Percentiles rank a stretch among this genome's conserved stretches.
Conservation (phyloP, 2,113 vertebrate genomes). For the Lophura nycthemera region DNA sequence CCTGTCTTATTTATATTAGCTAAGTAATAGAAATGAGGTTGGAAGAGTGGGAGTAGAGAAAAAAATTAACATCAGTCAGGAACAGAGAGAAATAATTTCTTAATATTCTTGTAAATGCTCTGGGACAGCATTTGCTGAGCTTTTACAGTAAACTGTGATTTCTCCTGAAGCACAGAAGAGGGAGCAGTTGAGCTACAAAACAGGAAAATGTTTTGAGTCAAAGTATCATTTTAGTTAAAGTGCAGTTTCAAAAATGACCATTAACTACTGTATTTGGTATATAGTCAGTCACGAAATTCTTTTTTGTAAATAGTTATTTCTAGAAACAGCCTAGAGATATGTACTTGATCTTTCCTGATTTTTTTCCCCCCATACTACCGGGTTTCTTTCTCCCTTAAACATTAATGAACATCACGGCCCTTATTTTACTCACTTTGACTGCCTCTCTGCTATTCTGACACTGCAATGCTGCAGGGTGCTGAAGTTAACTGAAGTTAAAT, state of each 20-base stretch:
- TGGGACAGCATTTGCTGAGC: neutral
- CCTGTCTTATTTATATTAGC: too few relatives aligned
- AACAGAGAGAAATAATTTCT: neutral
- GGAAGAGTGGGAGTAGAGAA: neutral
- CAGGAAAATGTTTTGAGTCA: fast-evolving
- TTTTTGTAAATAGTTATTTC: neutral
- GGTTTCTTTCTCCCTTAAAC: neutral
- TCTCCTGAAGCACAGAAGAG: neutral
- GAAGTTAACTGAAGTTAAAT: neutral
- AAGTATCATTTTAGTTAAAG: neutral
- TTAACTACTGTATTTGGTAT: neutral
- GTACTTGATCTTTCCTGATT: neutral
- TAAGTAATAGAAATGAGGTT: neutral
- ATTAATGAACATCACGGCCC: neutral
- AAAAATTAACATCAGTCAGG: neutral
- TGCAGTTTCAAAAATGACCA: neutral
- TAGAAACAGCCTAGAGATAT: neutral
- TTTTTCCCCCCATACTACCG: neutral
- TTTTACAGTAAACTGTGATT: fast-evolving
- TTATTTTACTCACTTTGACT: neutral
- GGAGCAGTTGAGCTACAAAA: neutral
- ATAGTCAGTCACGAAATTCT: neutral
- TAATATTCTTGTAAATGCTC: neutral
- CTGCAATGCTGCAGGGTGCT: neutral
- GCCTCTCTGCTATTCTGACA: neutral